Conservation (phyloP, 2,888 invertebrate genomes). For the Thecophora atra region DNA sequence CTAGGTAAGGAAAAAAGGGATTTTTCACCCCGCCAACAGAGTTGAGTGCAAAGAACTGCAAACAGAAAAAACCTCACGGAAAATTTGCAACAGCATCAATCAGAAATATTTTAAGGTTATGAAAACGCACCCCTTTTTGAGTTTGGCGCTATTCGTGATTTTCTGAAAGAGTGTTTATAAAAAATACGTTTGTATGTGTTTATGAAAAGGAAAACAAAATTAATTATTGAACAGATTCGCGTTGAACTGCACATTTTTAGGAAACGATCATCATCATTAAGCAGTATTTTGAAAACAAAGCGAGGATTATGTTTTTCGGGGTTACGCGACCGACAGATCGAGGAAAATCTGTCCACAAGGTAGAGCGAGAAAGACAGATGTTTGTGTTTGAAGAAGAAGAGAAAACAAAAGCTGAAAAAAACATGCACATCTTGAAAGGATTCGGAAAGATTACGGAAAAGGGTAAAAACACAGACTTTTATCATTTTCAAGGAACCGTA, state of each 20-base stretch:
- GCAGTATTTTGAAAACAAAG: slow-evolving; percentile 50
- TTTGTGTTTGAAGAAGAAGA: too few relatives aligned
- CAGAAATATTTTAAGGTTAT: background rate
- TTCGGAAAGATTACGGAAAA: background rate
- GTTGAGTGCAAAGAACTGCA: too few relatives aligned
- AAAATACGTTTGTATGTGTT: background rate
- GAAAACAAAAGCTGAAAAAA: background rate
- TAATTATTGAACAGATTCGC: background rate
- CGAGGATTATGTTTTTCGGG: slow-evolving; percentile 45
- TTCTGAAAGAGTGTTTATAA: too few relatives aligned
- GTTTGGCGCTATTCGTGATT: too few relatives aligned
- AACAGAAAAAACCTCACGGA: too few relatives aligned
- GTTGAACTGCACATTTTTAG: background rate
- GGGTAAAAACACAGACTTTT: slow-evolving; percentile 4
- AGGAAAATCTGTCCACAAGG: background rate
- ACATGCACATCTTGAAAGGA: background rate
- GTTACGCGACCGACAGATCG: slow-evolving; percentile 22
- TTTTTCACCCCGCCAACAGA: too few relatives aligned
- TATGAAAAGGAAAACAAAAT: background rate
- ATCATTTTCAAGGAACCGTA: background rate
- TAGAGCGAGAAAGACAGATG: too few relatives aligned
- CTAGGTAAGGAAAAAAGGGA: too few relatives aligned
- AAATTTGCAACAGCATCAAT: background rate
- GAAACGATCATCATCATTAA: slow-evolving; percentile 35
- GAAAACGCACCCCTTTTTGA: background rate